Percentiles rank a stretch among this genome's conserved stretches.
Conservation (phyloP, 2,888 invertebrate genomes). For the Timandra comae region DNA sequence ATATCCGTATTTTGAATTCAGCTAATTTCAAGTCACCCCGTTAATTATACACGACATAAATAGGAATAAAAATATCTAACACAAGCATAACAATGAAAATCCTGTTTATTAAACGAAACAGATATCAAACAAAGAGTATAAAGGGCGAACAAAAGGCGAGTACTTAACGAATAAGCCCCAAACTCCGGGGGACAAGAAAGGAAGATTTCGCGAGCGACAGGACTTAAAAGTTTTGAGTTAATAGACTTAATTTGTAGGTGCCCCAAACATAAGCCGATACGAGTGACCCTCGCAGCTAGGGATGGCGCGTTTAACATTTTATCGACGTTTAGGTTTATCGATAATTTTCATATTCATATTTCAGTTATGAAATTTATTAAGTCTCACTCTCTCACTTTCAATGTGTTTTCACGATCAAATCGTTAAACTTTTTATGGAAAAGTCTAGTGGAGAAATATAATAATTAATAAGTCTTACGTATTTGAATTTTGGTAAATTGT, state of each 20-base stretch:
- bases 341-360: background rate
- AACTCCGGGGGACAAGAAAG: constrained; percentile 68
- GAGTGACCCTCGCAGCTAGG: constrained; percentile 53
- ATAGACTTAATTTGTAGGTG: constrained; percentile 75
- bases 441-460: too few relatives aligned
- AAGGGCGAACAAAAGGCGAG: constrained; percentile 55
- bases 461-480: too few relatives aligned
- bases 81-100: constrained; percentile 39
- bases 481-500: too few relatives aligned
- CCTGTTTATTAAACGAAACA: constrained; percentile 39
- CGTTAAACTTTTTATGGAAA: too few relatives aligned
- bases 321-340: too few relatives aligned
- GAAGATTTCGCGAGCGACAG: constrained; percentile 66
- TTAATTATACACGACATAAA: background rate
- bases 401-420: too few relatives aligned
- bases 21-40: too few relatives aligned
- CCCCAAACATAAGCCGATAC: constrained; percentile 61
- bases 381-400: too few relatives aligned
- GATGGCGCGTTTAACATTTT: constrained; percentile 32
- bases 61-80: background rate
- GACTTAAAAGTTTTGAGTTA: constrained; percentile 74
- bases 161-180: constrained; percentile 71
- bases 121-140: constrained; percentile 62
- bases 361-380: too few relatives aligned
- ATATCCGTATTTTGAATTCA: too few relatives aligned